Conservation (phyloP, 2,797 vertebrate genomes). For the Pseudocheirus occidentalis region DNA sequence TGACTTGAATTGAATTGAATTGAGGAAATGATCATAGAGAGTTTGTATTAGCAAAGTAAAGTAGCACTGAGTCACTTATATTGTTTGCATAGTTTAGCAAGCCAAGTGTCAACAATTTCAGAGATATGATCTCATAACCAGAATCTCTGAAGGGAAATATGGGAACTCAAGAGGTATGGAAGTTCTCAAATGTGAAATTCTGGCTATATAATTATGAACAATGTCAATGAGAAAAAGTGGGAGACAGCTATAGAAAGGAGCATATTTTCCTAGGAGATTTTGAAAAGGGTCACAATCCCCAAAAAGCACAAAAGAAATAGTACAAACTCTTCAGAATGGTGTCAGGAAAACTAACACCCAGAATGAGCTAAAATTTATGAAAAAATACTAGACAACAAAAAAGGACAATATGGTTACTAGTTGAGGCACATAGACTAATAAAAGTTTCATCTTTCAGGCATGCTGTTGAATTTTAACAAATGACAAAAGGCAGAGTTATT, state of each 20-base stretch:
- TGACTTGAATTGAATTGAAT: not conserved
- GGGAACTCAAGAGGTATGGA: not conserved
- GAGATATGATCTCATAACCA: not conserved
- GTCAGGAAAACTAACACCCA: not conserved
- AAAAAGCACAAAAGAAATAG: not conserved
- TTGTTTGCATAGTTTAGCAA: not conserved
- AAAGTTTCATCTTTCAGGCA: not conserved
- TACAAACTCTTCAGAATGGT: not conserved
- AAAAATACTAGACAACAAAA: not conserved
- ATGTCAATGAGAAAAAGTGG: not conserved
- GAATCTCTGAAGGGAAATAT: not conserved
- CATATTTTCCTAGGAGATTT: not conserved
- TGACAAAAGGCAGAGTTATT: no score
- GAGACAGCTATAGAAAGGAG: not conserved
- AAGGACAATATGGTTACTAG: not conserved
- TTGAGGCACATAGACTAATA: not conserved
- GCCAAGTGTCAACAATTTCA: not conserved
- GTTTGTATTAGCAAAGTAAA: not conserved
- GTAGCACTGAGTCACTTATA: not conserved
- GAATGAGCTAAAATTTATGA: not conserved
- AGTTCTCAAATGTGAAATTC: not conserved
- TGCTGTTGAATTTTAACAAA: not conserved
- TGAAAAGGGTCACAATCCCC: not conserved
- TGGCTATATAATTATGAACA: not conserved
- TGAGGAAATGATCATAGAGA: not conserved